Base-by-base conservation (phyloP, 2,888 invertebrate genomes). In the Cerastis rubricosa region DNA sequence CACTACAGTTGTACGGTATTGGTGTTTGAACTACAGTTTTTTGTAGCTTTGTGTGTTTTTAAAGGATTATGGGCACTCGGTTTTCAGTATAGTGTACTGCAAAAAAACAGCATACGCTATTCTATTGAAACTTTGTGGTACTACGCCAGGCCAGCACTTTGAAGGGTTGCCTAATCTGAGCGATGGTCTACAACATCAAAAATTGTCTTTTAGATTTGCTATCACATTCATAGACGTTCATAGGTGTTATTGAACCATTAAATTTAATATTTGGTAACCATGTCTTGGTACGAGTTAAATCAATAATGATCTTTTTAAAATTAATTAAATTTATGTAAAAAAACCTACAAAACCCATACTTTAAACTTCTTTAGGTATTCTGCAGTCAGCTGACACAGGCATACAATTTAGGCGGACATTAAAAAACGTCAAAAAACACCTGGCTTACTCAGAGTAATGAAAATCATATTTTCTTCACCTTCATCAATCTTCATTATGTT, bases 401-500 rank as follows among this genome's bases (percentile, higher is more conserved):
- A 59, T 29, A 17, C 29, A 59, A 29, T 59, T 59, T 29, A 29
- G 29, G 17, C 59, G 29, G 29, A 17, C 59, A 59, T 59, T 59
- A 59, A 70, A 76, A 47, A 25, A 59, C 67, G 70, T 69, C n/a
- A 17, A 29, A 59, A 59, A 57, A 76, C 51, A 71, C 74, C 78
- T 74, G 61, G 64, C 64, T 66, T 67, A 70, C 64, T 71, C 45
- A 11, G 22, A 54, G 63, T 78, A 81, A 87, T 85, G 85, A 85
- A 73, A 85, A 78, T 72, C 74, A 76, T 74, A 85, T 78, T 82
- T 76, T 59, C n/a, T n/a, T n/a, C 45, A 76, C 74, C 74, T 74
- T 75, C 80, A 88, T 87, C 87, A 87, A 88, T 87, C 87, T 88
- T 88, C 78, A 78, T 87, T 80, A 81, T 9, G n/a, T n/a, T 69